Evolutionary conservation across 2,797 vertebrate genomes (phyloP).

Genomic region (Rhynchonycteris naso): DNA sequence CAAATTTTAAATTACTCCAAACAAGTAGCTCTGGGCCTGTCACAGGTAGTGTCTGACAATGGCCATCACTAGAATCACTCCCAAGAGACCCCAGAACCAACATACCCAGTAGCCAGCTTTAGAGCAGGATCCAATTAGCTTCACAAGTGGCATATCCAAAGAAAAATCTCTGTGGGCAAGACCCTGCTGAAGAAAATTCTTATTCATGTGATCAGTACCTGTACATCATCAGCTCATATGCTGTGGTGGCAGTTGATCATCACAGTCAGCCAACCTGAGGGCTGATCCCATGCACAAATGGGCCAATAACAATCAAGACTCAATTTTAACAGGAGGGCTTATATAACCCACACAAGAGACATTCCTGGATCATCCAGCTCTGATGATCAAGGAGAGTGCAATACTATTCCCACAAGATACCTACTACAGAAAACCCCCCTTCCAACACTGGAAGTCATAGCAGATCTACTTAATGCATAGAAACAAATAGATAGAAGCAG

Average conservation of each 20-base stretch:
- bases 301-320: not conserved
- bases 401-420: not conserved
- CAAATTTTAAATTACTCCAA: not conserved
- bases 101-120: not conserved
- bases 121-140: not conserved
- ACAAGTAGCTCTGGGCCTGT: not conserved
- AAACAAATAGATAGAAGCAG: not conserved
- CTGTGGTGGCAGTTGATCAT: not conserved
- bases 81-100: not conserved
- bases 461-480: not conserved
- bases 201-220: not conserved
- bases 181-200: not conserved
- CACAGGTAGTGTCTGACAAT: not conserved
- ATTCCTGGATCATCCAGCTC: not conserved
- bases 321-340: not conserved
- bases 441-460: not conserved
- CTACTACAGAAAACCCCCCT: not conserved
- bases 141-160: not conserved
- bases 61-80: not conserved
- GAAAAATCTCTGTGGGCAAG: not conserved
- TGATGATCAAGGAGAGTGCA: not conserved
- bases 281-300: not conserved
- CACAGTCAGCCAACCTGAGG: not conserved
- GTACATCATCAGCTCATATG: not conserved
- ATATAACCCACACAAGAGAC: not conserved